Evolutionary conservation across 1,140 invertebrate species (phyloP).

Genomic region (Batillaria attramentaria): DNA sequence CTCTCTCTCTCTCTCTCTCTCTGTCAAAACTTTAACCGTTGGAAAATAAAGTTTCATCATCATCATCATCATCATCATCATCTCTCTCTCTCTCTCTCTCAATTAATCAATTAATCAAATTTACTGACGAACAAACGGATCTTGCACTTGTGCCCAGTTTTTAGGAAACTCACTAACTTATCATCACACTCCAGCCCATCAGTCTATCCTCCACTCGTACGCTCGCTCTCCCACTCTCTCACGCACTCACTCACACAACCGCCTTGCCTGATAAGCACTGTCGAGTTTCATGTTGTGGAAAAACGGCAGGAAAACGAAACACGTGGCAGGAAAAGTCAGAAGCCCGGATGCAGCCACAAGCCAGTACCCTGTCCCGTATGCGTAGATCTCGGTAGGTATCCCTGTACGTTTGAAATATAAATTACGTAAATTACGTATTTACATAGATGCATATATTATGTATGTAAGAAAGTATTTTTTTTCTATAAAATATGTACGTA

Average conservation of each 20-base stretch:
- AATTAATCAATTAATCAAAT: not conserved
- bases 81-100: constrained; percentile 2
- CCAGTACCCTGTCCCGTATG: constrained; percentile 63
- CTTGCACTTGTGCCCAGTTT: too few species aligned
- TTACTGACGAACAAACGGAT: too few species aligned
- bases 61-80: not conserved
- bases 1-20: constrained; percentile 2
- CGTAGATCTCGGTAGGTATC: constrained; percentile 89
- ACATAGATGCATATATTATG: too few species aligned
- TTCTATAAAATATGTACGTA: too few species aligned
- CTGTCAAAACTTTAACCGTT: too few species aligned
- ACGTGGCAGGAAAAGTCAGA: constrained; percentile 59
- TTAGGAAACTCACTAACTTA: too few species aligned
- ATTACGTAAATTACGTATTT: too few species aligned
- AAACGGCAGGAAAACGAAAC: constrained; percentile 67
- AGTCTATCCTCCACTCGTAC: not conserved
- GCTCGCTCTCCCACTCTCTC: not conserved
- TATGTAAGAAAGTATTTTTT: too few species aligned
- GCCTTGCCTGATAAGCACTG: constrained; percentile 73
- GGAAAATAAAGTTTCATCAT: too few species aligned
- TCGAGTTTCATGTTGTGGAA: constrained; percentile 68
- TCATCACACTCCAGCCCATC: too few species aligned
- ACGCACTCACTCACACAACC: constrained; percentile 49
- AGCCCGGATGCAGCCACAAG: constrained; percentile 61
- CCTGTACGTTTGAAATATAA: too few species aligned